Evolutionary conservation across 2,113 vertebrate species (phyloP).

Genomic region (Enhydra lutris): DNA sequence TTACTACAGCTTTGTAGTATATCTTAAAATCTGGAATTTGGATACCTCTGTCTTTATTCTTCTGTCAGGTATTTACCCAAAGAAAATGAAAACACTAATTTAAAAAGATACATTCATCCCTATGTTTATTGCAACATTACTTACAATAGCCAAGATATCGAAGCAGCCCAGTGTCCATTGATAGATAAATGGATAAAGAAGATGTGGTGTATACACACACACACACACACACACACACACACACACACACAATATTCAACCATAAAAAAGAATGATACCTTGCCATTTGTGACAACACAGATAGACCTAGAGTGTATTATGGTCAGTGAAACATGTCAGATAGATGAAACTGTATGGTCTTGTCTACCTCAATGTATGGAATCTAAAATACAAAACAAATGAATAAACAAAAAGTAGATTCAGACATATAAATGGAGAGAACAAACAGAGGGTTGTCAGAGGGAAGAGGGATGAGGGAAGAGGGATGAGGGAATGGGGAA

Average conservation of each 20-base stretch:
- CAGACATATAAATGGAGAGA: not conserved
- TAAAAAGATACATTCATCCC: not conserved
- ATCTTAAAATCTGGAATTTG: not conserved
- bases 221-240: not conserved
- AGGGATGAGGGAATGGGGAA: not conserved
- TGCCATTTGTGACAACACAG: not conserved
- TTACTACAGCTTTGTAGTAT: not conserved
- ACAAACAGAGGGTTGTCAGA: not conserved
- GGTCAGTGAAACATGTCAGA: not conserved
- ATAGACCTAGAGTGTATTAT: not conserved
- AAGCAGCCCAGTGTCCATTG: not conserved
- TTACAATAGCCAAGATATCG: not conserved
- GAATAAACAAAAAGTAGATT: not conserved
- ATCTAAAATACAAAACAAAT: not conserved
- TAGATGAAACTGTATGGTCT: not conserved
- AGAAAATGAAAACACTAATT: not conserved
- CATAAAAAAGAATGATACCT: not conserved
- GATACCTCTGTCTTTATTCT: not conserved
- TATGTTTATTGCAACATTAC: not conserved
- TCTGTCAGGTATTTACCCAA: not conserved
- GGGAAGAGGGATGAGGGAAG: not conserved
- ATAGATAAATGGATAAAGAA: not conserved
- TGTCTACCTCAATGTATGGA: not conserved
- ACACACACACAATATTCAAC: not conserved
- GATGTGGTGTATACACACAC: not conserved